Conservation (phyloP, 1,140 invertebrate species). For the Solenopsis fugax region DNA sequence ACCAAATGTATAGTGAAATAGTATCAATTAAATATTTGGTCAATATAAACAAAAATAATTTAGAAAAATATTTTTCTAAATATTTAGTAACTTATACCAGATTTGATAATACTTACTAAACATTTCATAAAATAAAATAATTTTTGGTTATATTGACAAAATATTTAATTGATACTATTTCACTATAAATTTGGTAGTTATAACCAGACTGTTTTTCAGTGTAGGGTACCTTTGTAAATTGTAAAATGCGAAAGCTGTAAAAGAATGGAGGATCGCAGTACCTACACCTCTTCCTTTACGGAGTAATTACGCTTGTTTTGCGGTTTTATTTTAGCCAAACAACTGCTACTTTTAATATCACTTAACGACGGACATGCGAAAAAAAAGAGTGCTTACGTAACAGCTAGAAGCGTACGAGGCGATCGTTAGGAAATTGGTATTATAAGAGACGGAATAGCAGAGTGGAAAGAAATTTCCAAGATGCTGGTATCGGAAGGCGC, state of each 20-base stretch:
- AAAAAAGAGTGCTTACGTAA: neutral
- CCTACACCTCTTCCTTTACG: neutral
- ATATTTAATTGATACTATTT: no score
- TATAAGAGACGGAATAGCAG: conserved; percentile 29
- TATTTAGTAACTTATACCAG: no score
- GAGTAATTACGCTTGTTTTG: neutral
- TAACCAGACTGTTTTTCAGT: no score
- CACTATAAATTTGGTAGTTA: no score
- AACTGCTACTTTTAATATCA: neutral
- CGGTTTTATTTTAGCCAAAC: neutral
- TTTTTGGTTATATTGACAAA: no score
- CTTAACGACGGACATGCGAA: neutral
- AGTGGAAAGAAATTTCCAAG: conserved; percentile 6
- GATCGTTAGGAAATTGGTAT: conserved; percentile 30
- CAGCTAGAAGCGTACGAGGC: conserved; percentile 6
- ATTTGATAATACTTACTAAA: no score
- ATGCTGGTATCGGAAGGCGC: conserved; percentile 10
- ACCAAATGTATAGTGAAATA: no score
- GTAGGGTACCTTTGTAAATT: no score
- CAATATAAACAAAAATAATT: no score
- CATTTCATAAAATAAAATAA: no score
- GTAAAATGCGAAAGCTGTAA: neutral
- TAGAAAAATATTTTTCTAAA: no score
- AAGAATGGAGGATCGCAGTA: neutral
- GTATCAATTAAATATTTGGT: no score